Conservation (phyloP, 2,888 invertebrate genomes). For the Drosophila kanekoi region DNA sequence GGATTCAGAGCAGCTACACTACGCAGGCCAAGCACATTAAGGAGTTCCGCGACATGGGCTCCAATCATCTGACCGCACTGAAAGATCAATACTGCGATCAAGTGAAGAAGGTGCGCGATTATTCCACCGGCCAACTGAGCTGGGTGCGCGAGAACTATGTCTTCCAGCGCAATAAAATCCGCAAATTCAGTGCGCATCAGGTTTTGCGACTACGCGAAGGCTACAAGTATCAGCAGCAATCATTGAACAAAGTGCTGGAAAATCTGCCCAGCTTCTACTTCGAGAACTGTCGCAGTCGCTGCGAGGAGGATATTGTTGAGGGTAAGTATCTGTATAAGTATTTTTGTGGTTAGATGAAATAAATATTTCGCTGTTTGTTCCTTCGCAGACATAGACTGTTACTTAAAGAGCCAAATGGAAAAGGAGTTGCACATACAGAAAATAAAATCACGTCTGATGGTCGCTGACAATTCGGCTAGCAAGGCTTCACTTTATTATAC, state of each 20-base stretch:
- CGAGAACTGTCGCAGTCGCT: constrained; percentile 95
- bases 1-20: constrained; percentile 96
- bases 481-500: constrained; percentile 92
- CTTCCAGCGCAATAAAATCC: constrained; percentile 96
- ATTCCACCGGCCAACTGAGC: constrained; percentile 95
- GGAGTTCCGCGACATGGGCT: constrained; percentile 96
- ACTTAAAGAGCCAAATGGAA: constrained; percentile 83
- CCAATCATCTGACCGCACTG: constrained; percentile 93
- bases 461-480: constrained; percentile 86
- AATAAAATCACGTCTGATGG: constrained; percentile 79
- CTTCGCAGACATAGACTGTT: constrained; percentile 83
- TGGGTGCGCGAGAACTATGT: constrained; percentile 98
- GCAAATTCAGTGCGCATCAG: constrained; percentile 97
- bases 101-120: constrained; percentile 96
- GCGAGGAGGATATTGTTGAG: constrained; percentile 86
- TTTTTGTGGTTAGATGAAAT: neutral
- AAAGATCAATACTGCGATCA: constrained; percentile 97
- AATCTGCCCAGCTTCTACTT: constrained; percentile 95
- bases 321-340: constrained; percentile 66
- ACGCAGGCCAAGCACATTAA: constrained; percentile 93
- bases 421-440: constrained; percentile 78
- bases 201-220: constrained; percentile 95
- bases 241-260: constrained; percentile 96
- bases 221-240: constrained; percentile 98
- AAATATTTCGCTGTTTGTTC: neutral